Evolutionary conservation across 2,888 invertebrate species (phyloP), one percentile per base, ranked within the genome.

Genomic region (Copidosoma aretas): DNA sequence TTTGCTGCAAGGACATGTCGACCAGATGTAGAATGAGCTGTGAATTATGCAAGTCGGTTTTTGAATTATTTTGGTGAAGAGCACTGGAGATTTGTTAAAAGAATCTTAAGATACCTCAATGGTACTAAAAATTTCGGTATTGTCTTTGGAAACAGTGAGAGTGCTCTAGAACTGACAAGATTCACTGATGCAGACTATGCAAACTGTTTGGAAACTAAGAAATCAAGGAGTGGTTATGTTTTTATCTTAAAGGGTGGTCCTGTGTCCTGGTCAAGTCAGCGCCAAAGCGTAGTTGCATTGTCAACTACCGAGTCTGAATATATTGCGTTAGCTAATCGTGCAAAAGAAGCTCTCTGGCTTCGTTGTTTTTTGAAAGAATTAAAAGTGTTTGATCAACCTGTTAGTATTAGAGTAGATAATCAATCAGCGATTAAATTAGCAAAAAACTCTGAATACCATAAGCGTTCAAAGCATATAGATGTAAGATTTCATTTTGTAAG

Each of bases 271-370:
- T 69, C 64, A 2, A 69, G 67, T 41, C 64, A 75, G 43, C 52
- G 56, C 17, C 74, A 75, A 58, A 60, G 54, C 14, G 46, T 64
- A 5, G 71, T 75, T 1, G 56, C 73, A 2, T 61, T 70, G 3
- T 74, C 73, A 32, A 73, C 74, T 0, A 67, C 75, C 0, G 73
- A 75, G 63, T 66, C 73, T 0, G 75, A 76, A 49, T 77, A 75
- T 61, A 66, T 73, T 57, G 72, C 75, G 10, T 64, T 73, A 41
- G 67, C 66, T 10, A 58, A 64, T 12, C 72, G 69, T 22, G 67
- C 67, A 14, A 67, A 73, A 52, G 73, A 75, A 53, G 71, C 71
- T 17, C 22, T 71, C 32, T n/a, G n/a, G n/a, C n/a, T n/a, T n/a
- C n/a, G n/a, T n/a, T n/a, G n/a, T n/a, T n/a, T n/a, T n/a, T n/a